Evolutionary conservation across 2,888 invertebrate genomes (phyloP), one percentile per base, ranked within the genome.

Genomic region (Entomobrya multifasciata): DNA sequence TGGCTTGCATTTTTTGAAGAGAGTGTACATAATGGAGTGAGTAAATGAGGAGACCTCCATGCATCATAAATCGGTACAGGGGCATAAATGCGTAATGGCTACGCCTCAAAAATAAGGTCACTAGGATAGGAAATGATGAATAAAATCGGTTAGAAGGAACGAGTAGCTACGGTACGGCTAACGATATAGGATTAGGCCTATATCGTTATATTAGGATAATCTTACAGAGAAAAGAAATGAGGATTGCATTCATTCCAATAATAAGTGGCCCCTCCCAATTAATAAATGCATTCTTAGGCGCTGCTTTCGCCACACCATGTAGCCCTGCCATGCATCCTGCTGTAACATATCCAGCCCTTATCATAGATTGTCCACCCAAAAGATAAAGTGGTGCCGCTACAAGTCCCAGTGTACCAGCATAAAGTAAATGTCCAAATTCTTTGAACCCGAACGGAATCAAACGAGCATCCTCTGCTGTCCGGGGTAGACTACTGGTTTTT

Each of bases 381-480:
- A 88, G 22, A 60, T 86, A 88, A 1, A 88, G 41, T 5, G 88
- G 88, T 20, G 86, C 88, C 3, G 88, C 88, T 0, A 83, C 17
- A 0, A 88, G 22, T 1, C 88, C 88, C n/a, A 88, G 6, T 0
- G 49, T 44, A 1, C 72, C 79, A 0, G 82, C 78, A 13, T 88
- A 83, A 0, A 82, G 13, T 8, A 82, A n/a, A 10, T 83, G 79
- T 0, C 79, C 88, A 22, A 67, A 0, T 20, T 88, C 86, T 27
- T 86, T 86, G 0, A 76, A 30, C 6, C 88, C 88, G 41, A 86
- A 83, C 0, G 82, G 88, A 17, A 86, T 22, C n/a, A n/a, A n/a
- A n/a, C n/a, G n/a, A n/a, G n/a, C 52, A n/a, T 87, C 60, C 0
- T 41, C n/a, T 17, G 44, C 17, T 0, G 76, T 86, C 0, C 20